A percentile compares a stretch with the other conserved stretches of the same genome.
Evolutionary conservation across 2,113 vertebrate species (phyloP).

Genomic region (Maccullochella peelii): DNA sequence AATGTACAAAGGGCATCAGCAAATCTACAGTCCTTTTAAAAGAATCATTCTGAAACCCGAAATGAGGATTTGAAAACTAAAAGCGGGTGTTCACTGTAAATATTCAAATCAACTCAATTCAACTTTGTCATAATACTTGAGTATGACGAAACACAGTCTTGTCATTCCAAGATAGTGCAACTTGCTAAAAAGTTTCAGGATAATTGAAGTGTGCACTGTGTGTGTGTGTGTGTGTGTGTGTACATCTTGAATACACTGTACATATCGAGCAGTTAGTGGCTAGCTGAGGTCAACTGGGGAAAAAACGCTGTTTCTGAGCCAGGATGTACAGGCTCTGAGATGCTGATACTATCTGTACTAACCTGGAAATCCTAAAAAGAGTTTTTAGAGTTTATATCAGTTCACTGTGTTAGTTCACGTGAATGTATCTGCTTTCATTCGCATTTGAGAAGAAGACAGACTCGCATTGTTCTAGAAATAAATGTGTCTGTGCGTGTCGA

Average conservation of each 20-base stretch:
- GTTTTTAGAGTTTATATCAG: background rate
- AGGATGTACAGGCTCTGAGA: background rate
- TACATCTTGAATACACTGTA: no score
- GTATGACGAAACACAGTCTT: background rate
- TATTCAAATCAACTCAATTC: background rate
- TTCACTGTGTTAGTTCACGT: background rate
- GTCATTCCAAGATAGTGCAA: background rate
- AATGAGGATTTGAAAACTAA: background rate
- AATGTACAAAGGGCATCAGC: background rate
- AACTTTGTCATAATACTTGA: no score
- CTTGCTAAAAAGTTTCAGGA: background rate
- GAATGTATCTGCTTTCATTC: background rate
- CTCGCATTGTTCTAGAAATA: background rate
- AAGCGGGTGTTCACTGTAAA: background rate
- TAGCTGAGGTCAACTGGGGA: background rate
- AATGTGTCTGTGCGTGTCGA: constrained; percentile 38
- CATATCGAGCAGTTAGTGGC: background rate
- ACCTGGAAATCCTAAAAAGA: background rate
- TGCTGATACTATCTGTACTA: no score
- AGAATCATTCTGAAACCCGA: background rate
- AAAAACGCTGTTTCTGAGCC: background rate
- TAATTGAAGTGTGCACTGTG: no score
- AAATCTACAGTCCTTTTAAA: background rate
- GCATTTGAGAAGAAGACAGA: background rate
- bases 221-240: no score